Evolutionary conservation across 1,140 invertebrate species (phyloP), one percentile per base, ranked within the genome.

Genomic region (Leptoteleia sp.): DNA sequence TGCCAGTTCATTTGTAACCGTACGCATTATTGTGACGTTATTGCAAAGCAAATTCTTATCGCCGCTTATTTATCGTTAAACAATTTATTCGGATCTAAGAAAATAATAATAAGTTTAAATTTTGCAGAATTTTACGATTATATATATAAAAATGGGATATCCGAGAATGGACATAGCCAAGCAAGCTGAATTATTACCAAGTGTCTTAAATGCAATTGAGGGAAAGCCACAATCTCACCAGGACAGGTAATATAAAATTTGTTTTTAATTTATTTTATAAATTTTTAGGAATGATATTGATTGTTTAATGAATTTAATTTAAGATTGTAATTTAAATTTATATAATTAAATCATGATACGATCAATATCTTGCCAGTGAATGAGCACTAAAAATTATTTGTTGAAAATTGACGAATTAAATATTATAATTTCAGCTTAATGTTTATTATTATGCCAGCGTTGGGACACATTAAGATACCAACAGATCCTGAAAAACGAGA

Each of bases 81-180:
- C 22, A 25, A 25, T 25, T 25, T 25, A n/a, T n/a, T n/a, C n/a
- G n/a, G n/a, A n/a, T n/a, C n/a, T n/a, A n/a, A n/a, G n/a, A n/a
- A n/a, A n/a, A n/a, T n/a, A n/a, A n/a, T n/a, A n/a, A n/a, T n/a
- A n/a, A n/a, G n/a, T n/a, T n/a, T n/a, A n/a, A n/a, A n/a, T n/a
- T 82, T 92, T 93, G 16, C 90, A 97, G 94, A 98, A 98, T 89
- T 98, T 98, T 85, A 94, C 95, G 37, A 96, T 98, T 52, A 96
- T 98, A 82, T 98, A 98, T 83, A 95, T 98, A 37, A 97, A 96
- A 87, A 93, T 97, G 92, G 96, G 96, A 11, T 98, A 93, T 90
- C 95, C 96, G 1, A 89, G 96, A 68, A 89, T 97, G 71, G 91
- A 93, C 25, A 88, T 92, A 29, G 92, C 93, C 9, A 93, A 95